phyloP scores from a whole-genome alignment of 2,888 invertebrate genomes.

The Nemotelus nigrinus region DNA sequence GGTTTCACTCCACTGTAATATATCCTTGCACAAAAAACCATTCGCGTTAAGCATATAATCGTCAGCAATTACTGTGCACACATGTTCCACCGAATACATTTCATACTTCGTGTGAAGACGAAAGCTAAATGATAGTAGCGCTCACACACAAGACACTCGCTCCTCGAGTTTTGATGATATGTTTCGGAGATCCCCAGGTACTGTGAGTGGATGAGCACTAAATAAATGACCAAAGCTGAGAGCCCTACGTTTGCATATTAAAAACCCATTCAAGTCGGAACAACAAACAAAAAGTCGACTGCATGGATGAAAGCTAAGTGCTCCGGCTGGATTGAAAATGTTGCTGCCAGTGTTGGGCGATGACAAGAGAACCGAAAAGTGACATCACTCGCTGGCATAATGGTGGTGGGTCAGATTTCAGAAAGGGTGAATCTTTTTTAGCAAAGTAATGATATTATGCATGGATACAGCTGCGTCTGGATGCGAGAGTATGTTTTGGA shows the following conservation, averaged over 20 bases:
- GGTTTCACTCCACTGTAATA: not conserved
- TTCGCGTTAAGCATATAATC: conserved; percentile 25
- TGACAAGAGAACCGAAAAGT: not conserved
- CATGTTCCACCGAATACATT: conserved; percentile 17
- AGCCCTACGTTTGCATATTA: conserved; percentile 29
- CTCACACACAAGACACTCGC: too few relatives aligned
- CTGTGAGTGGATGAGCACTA: conserved; percentile 5
- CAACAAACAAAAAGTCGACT: conserved; percentile 19
- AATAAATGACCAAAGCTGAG: conserved; percentile 33
- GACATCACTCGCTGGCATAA: not conserved
- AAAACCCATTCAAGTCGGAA: conserved; percentile 29
- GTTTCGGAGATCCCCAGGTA: not conserved
- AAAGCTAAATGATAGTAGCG: too few relatives aligned
- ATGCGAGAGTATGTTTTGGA: too few relatives aligned
- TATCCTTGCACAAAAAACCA: not conserved
- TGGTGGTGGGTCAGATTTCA: conserved; percentile 21
- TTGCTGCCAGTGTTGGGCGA: not conserved
- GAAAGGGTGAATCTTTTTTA: too few relatives aligned
- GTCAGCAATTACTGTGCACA: conserved; percentile 36
- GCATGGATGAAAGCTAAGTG: not conserved
- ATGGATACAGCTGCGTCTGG: too few relatives aligned
- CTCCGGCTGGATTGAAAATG: not conserved
- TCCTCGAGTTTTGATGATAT: not conserved
- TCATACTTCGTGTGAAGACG: not conserved
- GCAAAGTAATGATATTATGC: too few relatives aligned